phyloP scores from a whole-genome alignment of 2,113 vertebrate genomes.

The Dissostichus mawsoni region DNA sequence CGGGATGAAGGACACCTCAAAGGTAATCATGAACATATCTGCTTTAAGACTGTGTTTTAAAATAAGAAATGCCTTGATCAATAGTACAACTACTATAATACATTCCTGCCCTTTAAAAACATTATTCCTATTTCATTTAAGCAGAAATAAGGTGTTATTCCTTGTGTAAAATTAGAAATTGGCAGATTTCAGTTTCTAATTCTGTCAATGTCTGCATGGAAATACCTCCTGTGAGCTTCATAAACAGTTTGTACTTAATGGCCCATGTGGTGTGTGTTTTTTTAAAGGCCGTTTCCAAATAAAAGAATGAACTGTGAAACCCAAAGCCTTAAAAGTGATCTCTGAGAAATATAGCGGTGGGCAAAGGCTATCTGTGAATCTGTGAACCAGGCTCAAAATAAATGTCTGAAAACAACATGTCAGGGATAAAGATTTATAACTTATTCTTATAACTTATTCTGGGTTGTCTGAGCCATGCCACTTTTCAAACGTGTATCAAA shows the following conservation, averaged over 20 bases:
- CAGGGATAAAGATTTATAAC: background rate
- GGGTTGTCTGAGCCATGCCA: background rate
- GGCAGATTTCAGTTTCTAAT: background rate
- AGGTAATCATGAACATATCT: slow-evolving; percentile 27
- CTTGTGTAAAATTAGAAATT: background rate
- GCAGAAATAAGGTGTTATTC: background rate
- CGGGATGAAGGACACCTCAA: slow-evolving; percentile 41
- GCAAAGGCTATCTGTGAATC: background rate
- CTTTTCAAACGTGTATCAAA: background rate
- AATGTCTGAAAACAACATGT: background rate
- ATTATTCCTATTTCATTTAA: background rate
- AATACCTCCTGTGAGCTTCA: background rate
- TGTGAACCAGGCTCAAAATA: background rate
- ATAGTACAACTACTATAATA: background rate
- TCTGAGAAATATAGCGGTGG: background rate
- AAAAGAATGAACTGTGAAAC: background rate
- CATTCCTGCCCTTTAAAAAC: background rate
- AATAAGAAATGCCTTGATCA: background rate
- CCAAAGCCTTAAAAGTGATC: background rate
- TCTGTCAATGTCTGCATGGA: background rate
- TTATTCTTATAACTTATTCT: background rate
- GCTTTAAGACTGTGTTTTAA: background rate
- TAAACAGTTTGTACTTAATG: background rate
- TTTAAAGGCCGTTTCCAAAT: background rate
- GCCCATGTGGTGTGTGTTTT: background rate